Evolutionary conservation across 2,113 vertebrate species (phyloP).

Genomic region (Ptilorrhoa leucosticta): DNA sequence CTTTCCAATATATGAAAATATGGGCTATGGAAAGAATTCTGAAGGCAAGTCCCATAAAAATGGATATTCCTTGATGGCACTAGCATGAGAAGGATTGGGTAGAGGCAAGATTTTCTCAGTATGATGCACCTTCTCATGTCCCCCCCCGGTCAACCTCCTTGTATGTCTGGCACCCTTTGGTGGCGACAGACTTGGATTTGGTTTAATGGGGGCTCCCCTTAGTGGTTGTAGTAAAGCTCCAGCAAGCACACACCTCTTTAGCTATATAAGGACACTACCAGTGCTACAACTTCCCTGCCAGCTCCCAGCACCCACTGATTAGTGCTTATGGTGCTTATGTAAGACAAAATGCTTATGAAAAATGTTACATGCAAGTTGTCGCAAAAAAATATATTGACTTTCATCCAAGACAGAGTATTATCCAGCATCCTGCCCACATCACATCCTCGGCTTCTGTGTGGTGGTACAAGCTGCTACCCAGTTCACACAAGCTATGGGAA

Average conservation of each 20-base stretch:
- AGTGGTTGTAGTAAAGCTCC: neutral
- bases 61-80: neutral
- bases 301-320: neutral
- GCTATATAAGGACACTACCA: neutral
- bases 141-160: neutral
- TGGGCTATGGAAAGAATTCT: neutral
- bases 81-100: neutral
- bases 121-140: neutral
- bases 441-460: neutral
- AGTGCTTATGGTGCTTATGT: neutral
- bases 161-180: neutral
- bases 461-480: neutral
- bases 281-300: neutral
- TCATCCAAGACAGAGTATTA: neutral
- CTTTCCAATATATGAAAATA: accelerated
- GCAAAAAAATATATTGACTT: neutral
- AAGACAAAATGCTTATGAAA: neutral
- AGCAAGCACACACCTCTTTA: neutral
- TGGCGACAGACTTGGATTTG: neutral
- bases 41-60: conserved; percentile 49
- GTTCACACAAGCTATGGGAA: neutral
- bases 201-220: neutral
- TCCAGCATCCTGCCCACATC: neutral
- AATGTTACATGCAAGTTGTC: neutral
- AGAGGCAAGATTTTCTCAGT: neutral